Conservation (phyloP, 2,888 invertebrate species). For the Teinopalpus imperialis region DNA sequence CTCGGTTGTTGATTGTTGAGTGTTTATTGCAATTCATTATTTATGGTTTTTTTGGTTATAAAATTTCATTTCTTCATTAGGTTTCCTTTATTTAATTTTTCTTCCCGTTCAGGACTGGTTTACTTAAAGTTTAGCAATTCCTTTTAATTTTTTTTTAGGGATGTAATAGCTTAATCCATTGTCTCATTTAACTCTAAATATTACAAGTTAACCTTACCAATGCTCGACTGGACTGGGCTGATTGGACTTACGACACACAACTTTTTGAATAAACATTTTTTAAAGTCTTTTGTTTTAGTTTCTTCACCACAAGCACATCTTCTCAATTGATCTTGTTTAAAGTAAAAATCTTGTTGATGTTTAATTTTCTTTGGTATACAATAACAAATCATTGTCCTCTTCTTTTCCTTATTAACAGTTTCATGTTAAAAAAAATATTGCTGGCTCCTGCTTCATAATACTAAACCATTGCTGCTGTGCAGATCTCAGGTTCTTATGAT, state of each 20-base stretch:
- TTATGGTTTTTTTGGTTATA: no score
- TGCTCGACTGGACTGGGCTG: slow-evolving; percentile 68
- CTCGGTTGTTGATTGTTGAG: no score
- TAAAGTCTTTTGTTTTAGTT: slow-evolving; percentile 13
- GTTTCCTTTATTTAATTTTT: no score
- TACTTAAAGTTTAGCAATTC: no score
- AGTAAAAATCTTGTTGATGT: neutral
- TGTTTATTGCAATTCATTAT: no score
- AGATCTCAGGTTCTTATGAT: no score
- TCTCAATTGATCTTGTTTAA: slow-evolving; percentile 6
- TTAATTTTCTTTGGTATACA: neutral
- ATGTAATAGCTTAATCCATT: slow-evolving; percentile 51
- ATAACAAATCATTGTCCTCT: no score
- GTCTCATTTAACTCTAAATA: slow-evolving; percentile 62
- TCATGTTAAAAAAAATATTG: no score
- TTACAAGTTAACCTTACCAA: slow-evolving; percentile 69
- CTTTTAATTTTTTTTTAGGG: no score
- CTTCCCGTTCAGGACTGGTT: no score
- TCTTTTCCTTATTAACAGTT: neutral
- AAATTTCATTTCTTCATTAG: no score
- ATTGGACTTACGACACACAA: slow-evolving; percentile 62
- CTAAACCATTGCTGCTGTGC: no score
- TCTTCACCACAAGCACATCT: slow-evolving; percentile 9
- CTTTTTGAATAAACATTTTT: slow-evolving; percentile 14
- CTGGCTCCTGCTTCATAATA: neutral